Evolutionary conservation across 2,797 vertebrate species (phyloP), one percentile per base, ranked within the genome.

Genomic region (Kryptolebias ocellatus): DNA sequence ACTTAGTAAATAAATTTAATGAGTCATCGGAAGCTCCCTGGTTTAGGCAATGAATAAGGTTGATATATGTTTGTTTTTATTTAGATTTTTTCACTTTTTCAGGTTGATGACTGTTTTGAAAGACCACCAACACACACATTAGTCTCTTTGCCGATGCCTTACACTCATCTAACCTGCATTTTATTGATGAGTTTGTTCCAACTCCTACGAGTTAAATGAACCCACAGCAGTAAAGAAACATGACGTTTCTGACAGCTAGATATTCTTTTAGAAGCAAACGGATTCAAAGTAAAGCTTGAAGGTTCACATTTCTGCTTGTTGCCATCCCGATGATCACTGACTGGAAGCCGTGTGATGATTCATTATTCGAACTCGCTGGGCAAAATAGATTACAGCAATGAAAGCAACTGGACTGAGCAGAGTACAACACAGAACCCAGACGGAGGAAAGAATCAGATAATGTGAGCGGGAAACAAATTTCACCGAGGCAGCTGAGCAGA

Each of bases 301-400:
- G 55, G 49, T 64, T 65, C 62, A 58, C 39, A 17, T 34, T 59
- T 68, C 55, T 60, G 50, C 63, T 65, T 56, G 60, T 67, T 68
- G 31, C 20, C 39, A 61, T 76, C 75, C 28, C 53, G 68, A 62
- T 57, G 72, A 78, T 73, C 79, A 60, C 51, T 56, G 70, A 76
- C 74, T 80, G 55, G 74, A 80, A 69, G 84, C 81, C 88, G 80
- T 83, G 49, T 64, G 61, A 54, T 28, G 78, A 70, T 72, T 86
- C 87, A 85, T 89, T 84, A 77, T 45, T 51, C 67, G 68, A 45
- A 67, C 53, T 73, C 78, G 50, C 54, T 78, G 72, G 67, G 60
- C 70, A 75, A 84, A 84, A 63, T 57, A 63, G 76, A 85, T 87
- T 73, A 82, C 52, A 61, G 64, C 54, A 72, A 70, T 65, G 67